Conservation (phyloP, 2,888 invertebrate species). For the Yponomeuta plumbellus region DNA sequence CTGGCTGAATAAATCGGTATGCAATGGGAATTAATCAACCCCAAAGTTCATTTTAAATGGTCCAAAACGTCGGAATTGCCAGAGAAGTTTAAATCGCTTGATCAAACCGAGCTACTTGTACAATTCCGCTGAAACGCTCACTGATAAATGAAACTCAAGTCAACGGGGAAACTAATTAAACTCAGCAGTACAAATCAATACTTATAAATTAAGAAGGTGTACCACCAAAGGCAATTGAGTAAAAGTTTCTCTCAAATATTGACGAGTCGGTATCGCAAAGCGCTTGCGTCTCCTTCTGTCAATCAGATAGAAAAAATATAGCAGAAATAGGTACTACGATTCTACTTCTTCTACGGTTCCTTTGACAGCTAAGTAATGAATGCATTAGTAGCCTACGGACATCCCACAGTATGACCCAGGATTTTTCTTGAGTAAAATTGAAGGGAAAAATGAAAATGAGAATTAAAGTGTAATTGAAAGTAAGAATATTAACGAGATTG, state of each 20-base stretch:
- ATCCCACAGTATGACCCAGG: too few relatives aligned
- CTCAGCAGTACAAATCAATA: constrained; percentile 63
- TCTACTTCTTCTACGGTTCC: too few relatives aligned
- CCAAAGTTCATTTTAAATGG: constrained; percentile 1
- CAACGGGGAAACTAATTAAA: constrained; percentile 68
- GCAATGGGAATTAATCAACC: neutral
- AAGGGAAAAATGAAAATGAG: too few relatives aligned
- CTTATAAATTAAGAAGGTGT: constrained; percentile 67
- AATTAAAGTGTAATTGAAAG: too few relatives aligned
- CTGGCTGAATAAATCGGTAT: neutral
- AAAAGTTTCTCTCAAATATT: constrained; percentile 38
- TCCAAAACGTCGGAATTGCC: constrained; percentile 2
- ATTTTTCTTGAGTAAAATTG: too few relatives aligned
- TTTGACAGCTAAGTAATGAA: too few relatives aligned
- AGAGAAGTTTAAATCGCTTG: constrained; percentile 19
- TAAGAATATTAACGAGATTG: too few relatives aligned
- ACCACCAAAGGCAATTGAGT: constrained; percentile 65
- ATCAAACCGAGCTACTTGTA: constrained; percentile 24
- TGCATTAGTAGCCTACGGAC: too few relatives aligned
- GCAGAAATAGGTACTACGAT: too few relatives aligned
- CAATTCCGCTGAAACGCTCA: constrained; percentile 29
- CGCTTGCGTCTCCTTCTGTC: neutral
- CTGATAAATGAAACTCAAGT: constrained; percentile 58
- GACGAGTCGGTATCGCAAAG: neutral
- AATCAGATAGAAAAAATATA: too few relatives aligned